Conservation (phyloP, 2,113 vertebrate species). For the Pogonocichla stellata region DNA sequence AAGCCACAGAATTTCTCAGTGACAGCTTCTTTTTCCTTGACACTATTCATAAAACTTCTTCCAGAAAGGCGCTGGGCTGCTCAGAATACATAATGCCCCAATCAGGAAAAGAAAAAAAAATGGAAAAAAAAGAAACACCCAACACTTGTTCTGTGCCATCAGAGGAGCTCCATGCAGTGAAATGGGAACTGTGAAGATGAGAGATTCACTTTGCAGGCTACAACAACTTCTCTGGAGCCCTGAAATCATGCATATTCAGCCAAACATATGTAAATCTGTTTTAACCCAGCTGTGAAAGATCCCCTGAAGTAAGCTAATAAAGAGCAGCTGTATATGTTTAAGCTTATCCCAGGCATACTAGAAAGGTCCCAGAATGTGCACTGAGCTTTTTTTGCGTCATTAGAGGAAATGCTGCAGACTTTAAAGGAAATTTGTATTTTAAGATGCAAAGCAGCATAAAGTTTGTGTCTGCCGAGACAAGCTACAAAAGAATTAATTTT, state of each 20-base stretch:
- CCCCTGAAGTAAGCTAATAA: conserved; percentile 28
- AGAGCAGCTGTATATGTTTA: conserved; percentile 34
- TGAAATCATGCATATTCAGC: not conserved
- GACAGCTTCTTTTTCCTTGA: conserved; percentile 50
- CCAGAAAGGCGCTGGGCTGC: not conserved
- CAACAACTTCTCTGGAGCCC: conserved; percentile 19
- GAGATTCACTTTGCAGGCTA: not conserved
- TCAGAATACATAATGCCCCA: not conserved
- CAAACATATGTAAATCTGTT: conserved; percentile 7
- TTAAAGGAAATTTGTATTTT: conserved; percentile 40
- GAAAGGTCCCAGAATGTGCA: conserved; percentile 35
- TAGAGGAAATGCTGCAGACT: conserved; percentile 43
- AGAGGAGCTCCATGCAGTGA: not conserved
- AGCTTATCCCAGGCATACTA: not conserved
- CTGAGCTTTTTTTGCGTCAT: conserved; percentile 11
- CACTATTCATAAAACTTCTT: conserved; percentile 14
- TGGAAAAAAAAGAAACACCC: not conserved
- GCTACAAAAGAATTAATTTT: conserved; percentile 62
- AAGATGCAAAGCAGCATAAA: conserved; percentile 36
- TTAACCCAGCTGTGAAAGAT: conserved; percentile 31
- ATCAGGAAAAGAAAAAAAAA: not conserved
- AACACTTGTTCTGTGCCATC: not conserved
- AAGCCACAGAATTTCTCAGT: conserved; percentile 31
- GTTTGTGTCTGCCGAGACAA: not conserved
- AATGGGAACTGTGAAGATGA: not conserved